phyloP scores from a whole-genome alignment of 2,113 vertebrate species.

The Grantiella picta region DNA sequence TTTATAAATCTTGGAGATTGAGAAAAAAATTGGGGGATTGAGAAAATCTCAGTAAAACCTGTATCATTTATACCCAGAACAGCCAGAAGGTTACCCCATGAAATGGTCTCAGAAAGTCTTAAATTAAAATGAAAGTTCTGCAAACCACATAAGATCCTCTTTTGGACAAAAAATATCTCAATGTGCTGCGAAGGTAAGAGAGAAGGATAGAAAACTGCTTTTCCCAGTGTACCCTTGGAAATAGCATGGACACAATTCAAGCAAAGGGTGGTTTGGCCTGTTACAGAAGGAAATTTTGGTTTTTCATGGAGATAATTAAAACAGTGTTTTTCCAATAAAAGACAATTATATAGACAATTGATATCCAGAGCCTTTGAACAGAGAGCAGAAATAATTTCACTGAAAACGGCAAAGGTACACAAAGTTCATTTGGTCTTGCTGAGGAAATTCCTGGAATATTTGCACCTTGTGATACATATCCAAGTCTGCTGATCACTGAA shows the following conservation, averaged over 20 bases:
- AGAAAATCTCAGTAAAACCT: neutral
- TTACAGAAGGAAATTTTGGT: neutral
- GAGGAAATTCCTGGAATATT: slow-evolving; percentile 60
- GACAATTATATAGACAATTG: neutral
- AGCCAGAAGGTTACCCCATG: neutral
- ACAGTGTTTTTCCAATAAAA: neutral
- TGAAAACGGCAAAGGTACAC: neutral
- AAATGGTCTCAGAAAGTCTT: neutral
- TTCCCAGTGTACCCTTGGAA: neutral
- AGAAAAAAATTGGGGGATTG: neutral
- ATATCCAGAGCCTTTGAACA: neutral
- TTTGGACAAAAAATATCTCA: neutral
- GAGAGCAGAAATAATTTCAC: neutral
- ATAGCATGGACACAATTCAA: neutral
- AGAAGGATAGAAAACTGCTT: neutral
- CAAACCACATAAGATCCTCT: neutral
- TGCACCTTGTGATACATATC: slow-evolving; percentile 1
- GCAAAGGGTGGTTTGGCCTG: neutral
- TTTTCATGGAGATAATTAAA: neutral
- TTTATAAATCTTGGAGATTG: neutral
- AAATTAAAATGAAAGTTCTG: neutral
- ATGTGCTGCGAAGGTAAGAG: neutral
- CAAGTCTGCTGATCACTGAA: neutral
- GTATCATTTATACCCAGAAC: neutral
- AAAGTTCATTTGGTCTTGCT: neutral